phyloP scores from a whole-genome alignment of 2,797 vertebrate genomes.

The Pteronotus mesoamericanus region DNA sequence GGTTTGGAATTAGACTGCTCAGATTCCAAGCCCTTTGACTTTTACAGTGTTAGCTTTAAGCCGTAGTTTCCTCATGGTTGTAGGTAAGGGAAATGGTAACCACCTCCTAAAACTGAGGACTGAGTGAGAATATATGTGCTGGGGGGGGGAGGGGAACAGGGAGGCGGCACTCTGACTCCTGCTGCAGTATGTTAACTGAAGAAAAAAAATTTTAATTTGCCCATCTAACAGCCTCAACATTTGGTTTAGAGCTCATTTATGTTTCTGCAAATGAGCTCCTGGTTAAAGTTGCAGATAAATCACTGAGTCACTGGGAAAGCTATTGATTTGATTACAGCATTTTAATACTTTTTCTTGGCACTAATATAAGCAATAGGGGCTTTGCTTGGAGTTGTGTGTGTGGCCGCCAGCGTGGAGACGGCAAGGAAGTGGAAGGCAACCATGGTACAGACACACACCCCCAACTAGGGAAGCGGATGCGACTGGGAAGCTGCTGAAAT shows the following conservation, averaged over 20 bases:
- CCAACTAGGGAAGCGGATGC: background rate
- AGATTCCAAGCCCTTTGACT: background rate
- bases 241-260: background rate
- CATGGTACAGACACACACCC: too few relatives aligned
- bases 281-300: background rate
- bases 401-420: background rate
- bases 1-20: background rate
- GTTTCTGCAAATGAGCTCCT: background rate
- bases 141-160: too few relatives aligned
- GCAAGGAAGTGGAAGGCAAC: background rate
- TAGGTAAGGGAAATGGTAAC: background rate
- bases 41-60: background rate
- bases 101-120: background rate
- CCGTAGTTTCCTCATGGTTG: background rate
- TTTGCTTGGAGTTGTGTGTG: background rate
- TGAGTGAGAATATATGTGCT: background rate
- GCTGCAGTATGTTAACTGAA: background rate
- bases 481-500: background rate
- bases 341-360: background rate
- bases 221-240: background rate
- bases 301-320: background rate
- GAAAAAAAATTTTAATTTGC: background rate
- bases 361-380: background rate
- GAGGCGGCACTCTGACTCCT: background rate
- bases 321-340: background rate